These are phyloP conservation scores for Xiphophorus maculatus DNA, from an alignment of 2,113 vertebrate genomes.

Conservation along the genomic window DNA sequence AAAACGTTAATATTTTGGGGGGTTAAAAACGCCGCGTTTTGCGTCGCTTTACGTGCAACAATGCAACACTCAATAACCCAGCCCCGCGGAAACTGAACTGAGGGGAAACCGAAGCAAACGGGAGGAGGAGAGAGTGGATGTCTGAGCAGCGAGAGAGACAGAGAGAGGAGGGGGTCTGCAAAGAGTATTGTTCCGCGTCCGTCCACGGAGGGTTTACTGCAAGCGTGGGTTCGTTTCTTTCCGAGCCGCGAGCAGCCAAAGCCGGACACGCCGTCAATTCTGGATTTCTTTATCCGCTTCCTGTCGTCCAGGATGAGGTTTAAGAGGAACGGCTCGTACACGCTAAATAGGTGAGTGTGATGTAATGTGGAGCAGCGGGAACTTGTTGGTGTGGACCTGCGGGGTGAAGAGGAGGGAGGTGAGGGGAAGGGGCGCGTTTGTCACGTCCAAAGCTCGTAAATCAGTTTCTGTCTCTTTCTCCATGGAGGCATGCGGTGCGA, in stretches of 20 bases:
- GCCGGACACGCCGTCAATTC: constrained; percentile 62
- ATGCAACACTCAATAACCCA: constrained; percentile 45
- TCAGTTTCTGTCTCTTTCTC: background rate
- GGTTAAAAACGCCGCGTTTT: constrained; percentile 17
- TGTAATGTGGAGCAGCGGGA: constrained; percentile 6
- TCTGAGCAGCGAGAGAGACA: constrained; percentile 36
- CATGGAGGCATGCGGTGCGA: too few species aligned
- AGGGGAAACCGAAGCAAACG: background rate
- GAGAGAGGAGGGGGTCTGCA: constrained; percentile 15
- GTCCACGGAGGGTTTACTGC: background rate
- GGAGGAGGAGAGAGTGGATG: constrained; percentile 14
- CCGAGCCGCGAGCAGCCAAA: constrained; percentile 40
- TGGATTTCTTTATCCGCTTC: constrained; percentile 79
- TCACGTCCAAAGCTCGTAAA: constrained; percentile 17
- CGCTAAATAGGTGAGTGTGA: constrained; percentile 70
- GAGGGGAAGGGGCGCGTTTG: constrained; percentile 1
- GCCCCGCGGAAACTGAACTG: constrained; percentile 56
- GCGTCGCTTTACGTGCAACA: constrained; percentile 22
- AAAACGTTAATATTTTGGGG: constrained; percentile 2
- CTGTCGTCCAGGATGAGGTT: constrained; percentile 79
- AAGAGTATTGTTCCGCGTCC: constrained; percentile 51
- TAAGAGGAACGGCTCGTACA: constrained; percentile 78
- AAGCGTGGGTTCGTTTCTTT: constrained; percentile 18
- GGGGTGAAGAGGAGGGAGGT: background rate
- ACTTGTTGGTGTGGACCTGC: constrained; percentile 21